Evolutionary conservation across 2,888 invertebrate genomes (phyloP).

Genomic region (Cantharis rustica): DNA sequence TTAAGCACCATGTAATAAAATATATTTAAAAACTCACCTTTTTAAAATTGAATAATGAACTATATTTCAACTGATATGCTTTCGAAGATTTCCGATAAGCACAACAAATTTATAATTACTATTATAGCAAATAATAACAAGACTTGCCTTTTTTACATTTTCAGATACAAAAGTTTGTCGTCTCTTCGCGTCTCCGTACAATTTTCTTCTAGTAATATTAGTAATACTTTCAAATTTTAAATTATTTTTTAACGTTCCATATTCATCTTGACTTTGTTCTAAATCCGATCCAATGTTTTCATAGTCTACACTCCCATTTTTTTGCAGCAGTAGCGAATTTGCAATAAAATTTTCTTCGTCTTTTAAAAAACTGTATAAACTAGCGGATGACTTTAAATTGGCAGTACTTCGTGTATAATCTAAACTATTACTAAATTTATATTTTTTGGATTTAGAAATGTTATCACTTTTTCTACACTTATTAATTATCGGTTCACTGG

Average conservation of each 20-base stretch:
- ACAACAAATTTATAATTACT: neutral
- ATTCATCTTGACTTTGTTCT: constrained; percentile 5
- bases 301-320: constrained; percentile 14
- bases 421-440: constrained; percentile 6
- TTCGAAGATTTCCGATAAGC: no score
- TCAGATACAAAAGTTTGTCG: constrained; percentile 25
- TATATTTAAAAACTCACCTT: neutral
- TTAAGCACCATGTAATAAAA: neutral
- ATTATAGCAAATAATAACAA: neutral
- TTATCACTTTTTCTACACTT: constrained; percentile 44
- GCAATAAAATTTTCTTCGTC: constrained; percentile 48
- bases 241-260: constrained; percentile 10
- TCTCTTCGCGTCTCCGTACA: constrained; percentile 20
- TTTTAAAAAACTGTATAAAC: constrained; percentile 40
- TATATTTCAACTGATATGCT: neutral
- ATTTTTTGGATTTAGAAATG: constrained; percentile 32
- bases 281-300: constrained; percentile 18
- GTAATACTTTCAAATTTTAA: constrained; percentile 23
- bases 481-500: constrained; percentile 44
- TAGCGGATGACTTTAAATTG: constrained; percentile 36
- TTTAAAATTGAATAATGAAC: neutral
- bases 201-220: constrained; percentile 19
- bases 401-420: constrained; percentile 4
- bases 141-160: constrained; percentile 29
- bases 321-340: constrained; percentile 48